These are phyloP conservation scores for Choristoneura fumiferana DNA, from an alignment of 1,140 invertebrate species.

Conservation along the genomic window DNA sequence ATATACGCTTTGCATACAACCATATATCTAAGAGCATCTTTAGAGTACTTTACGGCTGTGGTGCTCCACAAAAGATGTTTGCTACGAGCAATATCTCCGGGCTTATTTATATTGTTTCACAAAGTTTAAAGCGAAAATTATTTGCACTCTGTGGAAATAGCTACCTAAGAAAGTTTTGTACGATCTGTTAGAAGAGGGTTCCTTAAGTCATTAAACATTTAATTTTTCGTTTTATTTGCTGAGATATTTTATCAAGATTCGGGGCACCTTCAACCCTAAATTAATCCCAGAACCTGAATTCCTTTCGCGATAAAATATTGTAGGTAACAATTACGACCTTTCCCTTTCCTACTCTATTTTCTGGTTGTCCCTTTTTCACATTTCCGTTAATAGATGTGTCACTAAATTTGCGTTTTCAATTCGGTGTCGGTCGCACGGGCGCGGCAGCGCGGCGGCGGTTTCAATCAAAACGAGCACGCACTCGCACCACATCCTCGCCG, in stretches of 20 bases:
- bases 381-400: constrained; percentile 75
- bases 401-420: constrained; percentile 76
- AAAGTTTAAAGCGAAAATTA: not conserved
- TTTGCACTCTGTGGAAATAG: not conserved
- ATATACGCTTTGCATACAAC: not conserved
- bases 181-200: not conserved
- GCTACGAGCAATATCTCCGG: not conserved
- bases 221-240: not conserved
- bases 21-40: constrained; percentile 8
- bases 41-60: not conserved
- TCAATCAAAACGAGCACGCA: constrained; percentile 76
- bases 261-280: not conserved
- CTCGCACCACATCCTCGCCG: constrained; percentile 72
- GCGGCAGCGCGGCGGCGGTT: constrained; percentile 54
- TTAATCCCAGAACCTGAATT: not conserved
- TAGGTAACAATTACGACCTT: constrained; percentile 26
- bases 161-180: not conserved
- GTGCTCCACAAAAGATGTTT: constrained; percentile 6
- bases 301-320: not conserved
- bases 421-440: constrained; percentile 49
- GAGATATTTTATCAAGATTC: not conserved
- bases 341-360: constrained; percentile 52
- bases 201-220: not conserved
- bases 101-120: not conserved
- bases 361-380: constrained; percentile 56